Percentiles rank a stretch among this genome's conserved stretches.
Evolutionary conservation across 2,113 vertebrate genomes (phyloP).

Genomic region (Gambusia affinis): DNA sequence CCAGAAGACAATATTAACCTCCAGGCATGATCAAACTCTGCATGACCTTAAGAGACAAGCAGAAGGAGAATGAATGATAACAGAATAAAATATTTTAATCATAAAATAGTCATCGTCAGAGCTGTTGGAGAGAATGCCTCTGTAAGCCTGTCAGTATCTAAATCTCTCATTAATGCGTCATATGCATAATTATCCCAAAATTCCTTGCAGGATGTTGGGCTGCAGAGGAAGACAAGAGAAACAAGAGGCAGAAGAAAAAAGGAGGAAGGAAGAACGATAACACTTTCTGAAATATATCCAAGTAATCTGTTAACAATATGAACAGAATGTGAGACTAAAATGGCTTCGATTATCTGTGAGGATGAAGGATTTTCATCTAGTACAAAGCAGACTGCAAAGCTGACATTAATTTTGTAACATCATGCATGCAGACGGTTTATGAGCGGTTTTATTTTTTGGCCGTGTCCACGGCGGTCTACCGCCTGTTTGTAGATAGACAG

Average conservation of each 20-base stretch:
- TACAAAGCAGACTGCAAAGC: not conserved
- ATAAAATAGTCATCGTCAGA: constrained; percentile 41
- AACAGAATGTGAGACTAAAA: not conserved
- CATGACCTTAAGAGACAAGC: constrained; percentile 51
- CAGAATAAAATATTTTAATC: not conserved
- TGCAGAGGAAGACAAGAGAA: constrained; percentile 38
- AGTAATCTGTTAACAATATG: constrained; percentile 34
- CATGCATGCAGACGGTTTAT: not conserved
- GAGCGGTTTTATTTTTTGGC: not conserved
- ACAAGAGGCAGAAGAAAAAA: constrained; percentile 30
- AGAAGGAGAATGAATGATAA: constrained; percentile 37
- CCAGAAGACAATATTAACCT: constrained; percentile 76
- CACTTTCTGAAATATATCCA: constrained; percentile 55
- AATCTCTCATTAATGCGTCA: constrained; percentile 58
- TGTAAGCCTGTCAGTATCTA: constrained; percentile 29
- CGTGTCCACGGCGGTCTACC: not conserved
- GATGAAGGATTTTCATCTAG: constrained; percentile 13
- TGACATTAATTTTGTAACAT: constrained; percentile 9
- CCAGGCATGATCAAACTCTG: constrained; percentile 62
- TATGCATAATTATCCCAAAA: constrained; percentile 71
- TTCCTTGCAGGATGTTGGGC: constrained; percentile 41
- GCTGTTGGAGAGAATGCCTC: constrained; percentile 47
- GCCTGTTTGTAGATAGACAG: not conserved
- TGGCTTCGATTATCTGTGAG: constrained; percentile 41
- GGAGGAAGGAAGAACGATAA: not conserved